These are phyloP conservation scores for Drosophila formosana DNA, from an alignment of 2,888 invertebrate genomes.

Conservation along the genomic window DNA sequence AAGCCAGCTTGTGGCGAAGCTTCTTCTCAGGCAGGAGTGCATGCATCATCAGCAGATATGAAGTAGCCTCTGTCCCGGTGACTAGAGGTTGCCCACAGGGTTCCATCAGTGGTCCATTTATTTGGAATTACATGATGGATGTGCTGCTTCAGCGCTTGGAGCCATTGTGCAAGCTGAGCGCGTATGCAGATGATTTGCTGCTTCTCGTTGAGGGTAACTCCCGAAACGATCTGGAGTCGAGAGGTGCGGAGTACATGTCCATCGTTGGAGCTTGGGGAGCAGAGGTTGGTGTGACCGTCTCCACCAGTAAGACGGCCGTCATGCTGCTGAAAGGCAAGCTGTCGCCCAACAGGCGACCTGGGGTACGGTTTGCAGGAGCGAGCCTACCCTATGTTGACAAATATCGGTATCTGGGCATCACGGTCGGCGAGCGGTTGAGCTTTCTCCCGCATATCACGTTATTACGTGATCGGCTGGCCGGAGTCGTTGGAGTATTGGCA, in stretches of 20 bases:
- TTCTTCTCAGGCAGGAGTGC: slow-evolving; percentile 36
- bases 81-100: slow-evolving; percentile 37
- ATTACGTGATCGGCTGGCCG: slow-evolving; percentile 17
- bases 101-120: slow-evolving; percentile 28
- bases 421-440: slow-evolving; percentile 18
- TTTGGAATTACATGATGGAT: slow-evolving; percentile 29
- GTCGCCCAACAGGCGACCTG: not conserved
- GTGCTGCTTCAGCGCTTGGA: slow-evolving; percentile 21
- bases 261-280: slow-evolving; percentile 18
- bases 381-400: not conserved
- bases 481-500: slow-evolving; percentile 22
- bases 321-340: slow-evolving; percentile 28
- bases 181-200: slow-evolving; percentile 24
- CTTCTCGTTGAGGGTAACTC: not conserved
- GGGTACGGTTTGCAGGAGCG: slow-evolving; percentile 2
- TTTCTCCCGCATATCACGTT: slow-evolving; percentile 10
- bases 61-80: slow-evolving; percentile 14
- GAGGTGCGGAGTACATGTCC: slow-evolving; percentile 11
- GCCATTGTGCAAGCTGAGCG: slow-evolving; percentile 3
- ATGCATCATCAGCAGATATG: slow-evolving; percentile 21
- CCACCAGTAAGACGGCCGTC: slow-evolving; percentile 26
- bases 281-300: slow-evolving; percentile 26
- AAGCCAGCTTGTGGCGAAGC: slow-evolving; percentile 31
- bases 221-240: not conserved
- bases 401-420: slow-evolving; percentile 1